Conservation (phyloP, 2,888 invertebrate species). For the Drosophila flavopinicola region DNA sequence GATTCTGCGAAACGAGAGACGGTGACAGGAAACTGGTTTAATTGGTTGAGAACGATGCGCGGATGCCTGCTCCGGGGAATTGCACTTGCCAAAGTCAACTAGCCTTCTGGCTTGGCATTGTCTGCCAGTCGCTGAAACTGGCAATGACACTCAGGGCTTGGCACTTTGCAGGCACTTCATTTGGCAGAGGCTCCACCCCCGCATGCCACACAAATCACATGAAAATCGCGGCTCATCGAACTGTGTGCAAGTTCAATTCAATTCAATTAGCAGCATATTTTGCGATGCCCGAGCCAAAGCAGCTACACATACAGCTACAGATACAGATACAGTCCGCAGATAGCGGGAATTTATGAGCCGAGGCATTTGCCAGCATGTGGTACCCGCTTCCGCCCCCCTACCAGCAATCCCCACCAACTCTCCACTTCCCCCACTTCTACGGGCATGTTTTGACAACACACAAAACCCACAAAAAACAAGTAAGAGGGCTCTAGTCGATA, state of each 20-base stretch:
- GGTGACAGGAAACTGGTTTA: conserved; percentile 72
- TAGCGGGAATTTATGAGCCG: conserved; percentile 69
- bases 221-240: conserved; percentile 68
- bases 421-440: neutral
- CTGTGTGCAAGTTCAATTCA: conserved; percentile 66
- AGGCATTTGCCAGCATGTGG: conserved; percentile 66
- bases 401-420: neutral
- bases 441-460: conserved; percentile 51
- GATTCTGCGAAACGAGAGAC: conserved; percentile 49
- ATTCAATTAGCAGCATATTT: conserved; percentile 74
- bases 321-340: conserved; percentile 51
- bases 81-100: conserved; percentile 52
- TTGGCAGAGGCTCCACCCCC: conserved; percentile 24
- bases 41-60: conserved; percentile 61
- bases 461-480: conserved; percentile 12
- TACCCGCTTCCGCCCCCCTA: conserved; percentile 5
- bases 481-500: too few species aligned
- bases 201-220: conserved; percentile 48
- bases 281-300: conserved; percentile 30
- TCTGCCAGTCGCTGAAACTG: conserved; percentile 23
- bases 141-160: conserved; percentile 23
- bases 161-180: conserved; percentile 33
- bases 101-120: conserved; percentile 25
- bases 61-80: conserved; percentile 7
- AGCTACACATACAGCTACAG: conserved; percentile 30